Percentiles rank a stretch among this genome's conserved stretches.
Conservation (phyloP, 1,140 invertebrate species). For the Sminthurinus signatus region DNA sequence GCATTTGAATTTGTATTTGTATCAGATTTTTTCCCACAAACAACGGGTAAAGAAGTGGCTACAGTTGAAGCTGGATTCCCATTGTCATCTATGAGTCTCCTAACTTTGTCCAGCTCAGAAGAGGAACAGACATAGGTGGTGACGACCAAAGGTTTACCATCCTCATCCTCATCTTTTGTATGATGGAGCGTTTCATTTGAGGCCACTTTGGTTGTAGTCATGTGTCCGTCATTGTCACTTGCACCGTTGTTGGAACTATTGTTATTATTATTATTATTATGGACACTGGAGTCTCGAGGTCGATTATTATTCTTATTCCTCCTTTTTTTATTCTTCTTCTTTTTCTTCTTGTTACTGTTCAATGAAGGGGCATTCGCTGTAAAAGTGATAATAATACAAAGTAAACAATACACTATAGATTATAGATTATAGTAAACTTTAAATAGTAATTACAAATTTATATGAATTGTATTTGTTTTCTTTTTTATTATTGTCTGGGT, state of each 20-base stretch:
- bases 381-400: neutral
- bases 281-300: neutral
- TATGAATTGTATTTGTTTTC: too few relatives aligned
- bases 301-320: neutral
- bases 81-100: neutral
- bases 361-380: neutral
- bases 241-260: too few relatives aligned
- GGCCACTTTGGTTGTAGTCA: neutral
- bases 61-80: too few relatives aligned
- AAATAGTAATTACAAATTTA: too few relatives aligned
- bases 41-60: too few relatives aligned
- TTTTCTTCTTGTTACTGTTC: neutral
- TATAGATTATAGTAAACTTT: too few relatives aligned
- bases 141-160: neutral
- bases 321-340: neutral
- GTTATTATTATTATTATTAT: neutral
- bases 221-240: too few relatives aligned
- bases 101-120: neutral
- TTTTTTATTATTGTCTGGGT: too few relatives aligned
- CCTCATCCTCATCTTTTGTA: neutral
- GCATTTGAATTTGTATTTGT: too few relatives aligned
- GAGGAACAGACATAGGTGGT: constrained; percentile 1
- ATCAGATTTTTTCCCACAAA: too few relatives aligned
- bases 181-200: neutral
- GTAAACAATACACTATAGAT: too few relatives aligned